Conservation (phyloP, 2,888 invertebrate genomes). For the Clanis bilineata region DNA sequence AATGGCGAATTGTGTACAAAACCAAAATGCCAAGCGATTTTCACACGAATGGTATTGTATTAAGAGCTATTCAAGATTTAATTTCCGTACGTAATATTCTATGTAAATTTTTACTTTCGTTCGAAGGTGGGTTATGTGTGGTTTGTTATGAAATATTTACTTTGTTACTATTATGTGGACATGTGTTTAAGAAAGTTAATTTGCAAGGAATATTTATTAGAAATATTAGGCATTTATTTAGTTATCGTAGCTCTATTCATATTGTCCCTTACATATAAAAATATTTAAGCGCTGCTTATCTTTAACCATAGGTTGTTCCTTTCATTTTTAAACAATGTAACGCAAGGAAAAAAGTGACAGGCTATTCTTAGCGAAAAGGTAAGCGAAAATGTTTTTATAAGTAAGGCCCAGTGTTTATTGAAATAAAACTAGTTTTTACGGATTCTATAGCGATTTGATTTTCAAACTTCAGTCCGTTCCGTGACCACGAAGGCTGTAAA, state of each 20-base stretch:
- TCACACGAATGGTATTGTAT: neutral
- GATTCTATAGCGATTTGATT: too few relatives aligned
- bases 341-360: too few relatives aligned
- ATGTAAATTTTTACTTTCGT: conserved; percentile 15
- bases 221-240: neutral
- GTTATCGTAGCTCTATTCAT: neutral
- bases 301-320: too few relatives aligned
- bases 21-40: neutral
- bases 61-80: neutral
- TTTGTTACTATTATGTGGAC: neutral
- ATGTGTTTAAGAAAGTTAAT: conserved; percentile 2
- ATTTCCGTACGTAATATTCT: neutral
- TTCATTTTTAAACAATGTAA: too few relatives aligned
- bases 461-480: too few relatives aligned
- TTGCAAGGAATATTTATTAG: neutral
- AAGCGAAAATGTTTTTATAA: too few relatives aligned
- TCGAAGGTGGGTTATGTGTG: conserved; percentile 13
- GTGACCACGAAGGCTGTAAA: too few relatives aligned
- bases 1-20: conserved; percentile 35
- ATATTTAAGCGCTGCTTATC: too few relatives aligned
- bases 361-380: too few relatives aligned
- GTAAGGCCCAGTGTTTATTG: too few relatives aligned
- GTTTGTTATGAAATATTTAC: conserved; percentile 5
- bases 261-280: too few relatives aligned
- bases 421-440: too few relatives aligned